Evolutionary conservation across 92 coral and sea anemone genomes (phyloP).

Genomic region (Zoanthus solanderi): DNA sequence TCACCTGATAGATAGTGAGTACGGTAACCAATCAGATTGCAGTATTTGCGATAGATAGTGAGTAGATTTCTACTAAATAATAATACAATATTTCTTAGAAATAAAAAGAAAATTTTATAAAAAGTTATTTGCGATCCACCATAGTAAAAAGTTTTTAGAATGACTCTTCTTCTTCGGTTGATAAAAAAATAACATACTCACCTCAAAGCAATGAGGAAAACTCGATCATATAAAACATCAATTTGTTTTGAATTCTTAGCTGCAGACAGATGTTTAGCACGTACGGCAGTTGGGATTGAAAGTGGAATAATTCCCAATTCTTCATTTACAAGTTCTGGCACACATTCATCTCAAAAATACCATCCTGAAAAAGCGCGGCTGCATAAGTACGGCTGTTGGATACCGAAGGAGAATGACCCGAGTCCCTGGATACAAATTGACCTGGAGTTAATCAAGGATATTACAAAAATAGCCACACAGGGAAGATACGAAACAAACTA

Average conservation of each 20-base stretch:
- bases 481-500: background rate
- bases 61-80: no score
- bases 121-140: no score
- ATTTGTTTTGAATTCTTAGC: background rate
- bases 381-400: background rate
- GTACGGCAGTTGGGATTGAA: conserved; percentile 2
- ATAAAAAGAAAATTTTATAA: no score
- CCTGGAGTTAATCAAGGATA: background rate
- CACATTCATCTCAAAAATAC: background rate
- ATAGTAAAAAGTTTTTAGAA: no score
- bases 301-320: background rate
- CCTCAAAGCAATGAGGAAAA: no score
- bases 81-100: no score
- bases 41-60: no score
- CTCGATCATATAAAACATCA: background rate
- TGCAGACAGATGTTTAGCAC: conserved; percentile 23
- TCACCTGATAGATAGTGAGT: no score
- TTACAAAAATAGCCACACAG: conserved; percentile 17
- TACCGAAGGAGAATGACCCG: background rate
- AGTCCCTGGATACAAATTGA: conserved; percentile 28
- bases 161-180: no score
- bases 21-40: no score
- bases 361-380: background rate
- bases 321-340: background rate
- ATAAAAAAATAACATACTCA: no score